Evolutionary conservation across 1,140 invertebrate species (phyloP).

Genomic region (Bursaphelenchus mucronatus): DNA sequence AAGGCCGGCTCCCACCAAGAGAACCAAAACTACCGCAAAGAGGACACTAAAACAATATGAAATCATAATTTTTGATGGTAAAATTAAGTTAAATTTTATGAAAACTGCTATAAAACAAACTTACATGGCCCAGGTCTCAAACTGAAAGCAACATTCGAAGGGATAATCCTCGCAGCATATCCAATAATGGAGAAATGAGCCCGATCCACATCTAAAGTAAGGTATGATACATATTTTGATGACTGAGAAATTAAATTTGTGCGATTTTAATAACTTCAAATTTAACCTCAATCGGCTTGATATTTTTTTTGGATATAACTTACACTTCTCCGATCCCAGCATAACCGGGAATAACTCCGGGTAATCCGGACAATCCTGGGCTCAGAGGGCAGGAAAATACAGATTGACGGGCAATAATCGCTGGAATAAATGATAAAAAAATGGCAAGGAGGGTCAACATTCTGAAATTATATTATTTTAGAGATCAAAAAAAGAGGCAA

Average conservation of each 20-base stretch:
- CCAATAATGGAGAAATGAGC: conserved; percentile 58
- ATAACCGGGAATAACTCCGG: conserved; percentile 35
- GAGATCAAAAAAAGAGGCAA: too few species aligned
- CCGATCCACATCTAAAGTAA: conserved; percentile 48
- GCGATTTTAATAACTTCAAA: neutral
- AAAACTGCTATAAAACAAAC: conserved; percentile 11
- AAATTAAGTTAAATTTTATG: conserved; percentile 6
- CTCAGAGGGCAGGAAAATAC: conserved; percentile 34
- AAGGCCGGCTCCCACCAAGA: conserved; percentile 27
- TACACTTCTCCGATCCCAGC: conserved; percentile 40
- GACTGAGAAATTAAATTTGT: neutral
- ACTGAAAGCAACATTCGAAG: conserved; percentile 59
- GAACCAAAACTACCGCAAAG: conserved; percentile 22
- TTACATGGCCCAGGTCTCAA: conserved; percentile 59
- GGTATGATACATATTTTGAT: neutral
- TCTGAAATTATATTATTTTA: too few species aligned
- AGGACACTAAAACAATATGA: conserved; percentile 32
- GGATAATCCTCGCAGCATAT: conserved; percentile 58
- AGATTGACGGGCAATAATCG: neutral
- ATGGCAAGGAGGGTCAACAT: too few species aligned
- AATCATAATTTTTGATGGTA: conserved; percentile 18
- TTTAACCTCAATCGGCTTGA: too few species aligned
- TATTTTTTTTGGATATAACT: too few species aligned
- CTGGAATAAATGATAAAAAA: too few species aligned
- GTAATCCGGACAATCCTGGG: conserved; percentile 26